Evolutionary conservation across 2,113 vertebrate genomes (phyloP).

Genomic region (Todiramphus chloris): DNA sequence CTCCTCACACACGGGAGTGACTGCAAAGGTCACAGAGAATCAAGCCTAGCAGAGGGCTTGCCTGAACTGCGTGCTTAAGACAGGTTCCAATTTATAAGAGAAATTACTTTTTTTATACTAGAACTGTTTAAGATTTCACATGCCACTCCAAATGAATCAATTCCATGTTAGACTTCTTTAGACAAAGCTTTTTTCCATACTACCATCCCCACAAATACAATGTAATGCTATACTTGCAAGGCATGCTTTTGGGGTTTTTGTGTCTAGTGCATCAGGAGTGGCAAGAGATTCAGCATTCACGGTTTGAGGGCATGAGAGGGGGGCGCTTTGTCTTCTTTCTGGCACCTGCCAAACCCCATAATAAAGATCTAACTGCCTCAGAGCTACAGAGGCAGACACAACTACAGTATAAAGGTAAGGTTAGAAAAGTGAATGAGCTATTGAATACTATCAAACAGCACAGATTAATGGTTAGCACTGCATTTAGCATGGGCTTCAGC

Average conservation of each 20-base stretch:
- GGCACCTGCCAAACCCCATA: background rate
- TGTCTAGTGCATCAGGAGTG: background rate
- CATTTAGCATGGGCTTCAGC: background rate
- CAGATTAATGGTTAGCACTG: background rate
- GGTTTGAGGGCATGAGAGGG: background rate
- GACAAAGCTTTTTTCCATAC: background rate
- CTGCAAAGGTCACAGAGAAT: background rate
- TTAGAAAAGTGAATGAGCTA: background rate
- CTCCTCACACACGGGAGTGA: background rate
- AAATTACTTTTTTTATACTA: background rate
- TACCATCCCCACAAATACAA: background rate
- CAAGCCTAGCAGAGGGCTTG: background rate
- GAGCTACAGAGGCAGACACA: background rate
- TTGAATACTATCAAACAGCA: background rate
- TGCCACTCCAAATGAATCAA: background rate
- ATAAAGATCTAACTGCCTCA: background rate
- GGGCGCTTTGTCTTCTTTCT: background rate
- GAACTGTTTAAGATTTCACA: background rate
- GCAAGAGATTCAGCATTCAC: background rate
- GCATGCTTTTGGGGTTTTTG: background rate
- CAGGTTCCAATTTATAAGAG: background rate
- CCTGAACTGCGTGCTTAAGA: rapidly evolving
- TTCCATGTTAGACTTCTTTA: background rate
- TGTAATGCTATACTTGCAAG: rapidly evolving
- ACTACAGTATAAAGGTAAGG: background rate